Evolutionary conservation across 1,140 invertebrate genomes (phyloP).

Genomic region (Atta texana): DNA sequence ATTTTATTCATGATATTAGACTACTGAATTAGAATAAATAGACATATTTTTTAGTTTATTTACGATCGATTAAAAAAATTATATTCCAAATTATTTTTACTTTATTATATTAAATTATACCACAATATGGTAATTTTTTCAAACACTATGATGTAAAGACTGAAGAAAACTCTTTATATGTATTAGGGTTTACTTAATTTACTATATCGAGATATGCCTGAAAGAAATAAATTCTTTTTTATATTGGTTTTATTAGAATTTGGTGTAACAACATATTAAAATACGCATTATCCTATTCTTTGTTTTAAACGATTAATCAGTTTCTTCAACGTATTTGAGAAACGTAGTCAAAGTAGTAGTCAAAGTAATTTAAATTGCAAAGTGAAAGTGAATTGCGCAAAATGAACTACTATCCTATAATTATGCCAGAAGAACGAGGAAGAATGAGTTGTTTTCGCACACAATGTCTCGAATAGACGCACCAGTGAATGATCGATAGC

Average conservation of each 20-base stretch:
- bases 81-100: too few relatives aligned
- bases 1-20: too few relatives aligned
- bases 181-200: too few relatives aligned
- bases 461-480: constrained; percentile 27
- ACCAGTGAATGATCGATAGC: constrained; percentile 5
- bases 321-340: constrained; percentile 27
- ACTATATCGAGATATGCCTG: background rate
- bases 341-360: constrained; percentile 1
- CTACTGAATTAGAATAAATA: too few relatives aligned
- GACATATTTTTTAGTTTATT: too few relatives aligned
- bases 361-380: constrained; percentile 41
- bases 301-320: background rate
- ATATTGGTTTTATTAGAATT: background rate
- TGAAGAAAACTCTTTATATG: too few relatives aligned
- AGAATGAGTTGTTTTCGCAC: constrained; percentile 17
- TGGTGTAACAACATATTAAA: background rate
- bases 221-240: background rate
- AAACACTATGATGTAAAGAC: too few relatives aligned
- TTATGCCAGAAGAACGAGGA: constrained; percentile 21
- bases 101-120: too few relatives aligned
- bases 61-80: too few relatives aligned
- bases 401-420: constrained; percentile 26
- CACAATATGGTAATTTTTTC: too few relatives aligned
- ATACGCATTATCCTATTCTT: background rate
- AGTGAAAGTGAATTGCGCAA: constrained; percentile 45